Conservation (phyloP, 2,888 invertebrate genomes). For the Platycheirus albimanus region DNA sequence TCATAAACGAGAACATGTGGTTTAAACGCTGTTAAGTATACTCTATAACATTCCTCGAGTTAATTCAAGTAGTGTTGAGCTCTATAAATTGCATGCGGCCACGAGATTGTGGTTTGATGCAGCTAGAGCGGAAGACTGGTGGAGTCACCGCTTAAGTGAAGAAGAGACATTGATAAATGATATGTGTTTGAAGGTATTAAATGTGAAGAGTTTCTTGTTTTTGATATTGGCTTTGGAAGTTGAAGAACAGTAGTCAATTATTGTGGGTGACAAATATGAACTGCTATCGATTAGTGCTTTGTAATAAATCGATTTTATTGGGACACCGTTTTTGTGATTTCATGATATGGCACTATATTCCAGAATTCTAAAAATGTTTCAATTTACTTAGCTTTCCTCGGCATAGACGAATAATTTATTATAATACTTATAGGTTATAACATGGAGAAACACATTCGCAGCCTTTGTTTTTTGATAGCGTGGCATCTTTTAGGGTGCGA, state of each 20-base stretch:
- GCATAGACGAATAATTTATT: too few relatives aligned
- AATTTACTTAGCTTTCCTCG: too few relatives aligned
- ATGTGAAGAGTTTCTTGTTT: conserved; percentile 29
- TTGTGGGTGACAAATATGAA: background rate
- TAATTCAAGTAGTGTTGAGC: conserved; percentile 66
- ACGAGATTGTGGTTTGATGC: conserved; percentile 55
- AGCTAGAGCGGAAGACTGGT: conserved; percentile 39
- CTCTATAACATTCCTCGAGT: conserved; percentile 52
- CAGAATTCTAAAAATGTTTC: too few relatives aligned
- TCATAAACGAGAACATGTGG: conserved; percentile 38
- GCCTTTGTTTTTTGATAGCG: too few relatives aligned
- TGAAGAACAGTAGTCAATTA: background rate
- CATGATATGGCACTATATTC: too few relatives aligned
- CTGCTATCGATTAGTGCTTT: background rate
- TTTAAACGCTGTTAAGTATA: conserved; percentile 60
- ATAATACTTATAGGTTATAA: too few relatives aligned
- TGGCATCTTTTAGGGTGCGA: too few relatives aligned
- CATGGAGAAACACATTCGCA: too few relatives aligned
- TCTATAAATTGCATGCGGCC: conserved; percentile 60
- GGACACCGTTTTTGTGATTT: too few relatives aligned
- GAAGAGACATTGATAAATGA: conserved; percentile 55
- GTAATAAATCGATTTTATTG: too few relatives aligned
- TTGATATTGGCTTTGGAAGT: conserved; percentile 33
- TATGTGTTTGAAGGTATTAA: conserved; percentile 1
- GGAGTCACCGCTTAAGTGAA: conserved; percentile 35